These are phyloP conservation scores for Oryzias sinensis DNA, from an alignment of 2,797 vertebrate genomes.

Conservation along the genomic window DNA sequence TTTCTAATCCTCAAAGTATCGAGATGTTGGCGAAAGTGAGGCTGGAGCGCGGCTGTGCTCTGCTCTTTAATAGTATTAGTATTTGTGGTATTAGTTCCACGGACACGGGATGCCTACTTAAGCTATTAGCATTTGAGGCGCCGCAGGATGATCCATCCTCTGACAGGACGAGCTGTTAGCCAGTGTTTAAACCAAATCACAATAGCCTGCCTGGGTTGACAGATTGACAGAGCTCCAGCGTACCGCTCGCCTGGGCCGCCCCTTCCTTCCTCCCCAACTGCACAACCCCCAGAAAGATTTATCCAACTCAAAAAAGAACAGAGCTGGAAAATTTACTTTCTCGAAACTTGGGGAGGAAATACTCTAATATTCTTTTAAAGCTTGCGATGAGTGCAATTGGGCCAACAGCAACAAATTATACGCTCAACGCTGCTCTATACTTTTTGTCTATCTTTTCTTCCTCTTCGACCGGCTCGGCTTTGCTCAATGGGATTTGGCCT, in stretches of 20 bases:
- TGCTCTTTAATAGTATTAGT: conserved; percentile 77
- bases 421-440: background rate
- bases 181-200: conserved; percentile 68
- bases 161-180: conserved; percentile 75
- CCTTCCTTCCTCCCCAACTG: conserved; percentile 20
- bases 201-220: conserved; percentile 66
- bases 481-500: conserved; percentile 44
- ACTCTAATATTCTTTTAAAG: background rate
- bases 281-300: conserved; percentile 23
- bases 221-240: conserved; percentile 65
- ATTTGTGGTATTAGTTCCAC: conserved; percentile 81
- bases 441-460: no score
- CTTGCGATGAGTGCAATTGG: conserved; percentile 13
- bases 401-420: conserved; percentile 2
- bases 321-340: conserved; percentile 28
- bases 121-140: conserved; percentile 81
- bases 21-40: conserved; percentile 64
- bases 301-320: conserved; percentile 1
- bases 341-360: conserved; percentile 34
- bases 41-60: conserved; percentile 39
- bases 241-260: conserved; percentile 26
- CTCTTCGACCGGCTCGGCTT: conserved; percentile 29
- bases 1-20: conserved; percentile 79
- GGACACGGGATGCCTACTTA: conserved; percentile 80
- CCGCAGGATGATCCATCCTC: conserved; percentile 67